These are phyloP conservation scores for Suillia variegata DNA, from an alignment of 2,888 invertebrate species.

Conservation along the genomic window DNA sequence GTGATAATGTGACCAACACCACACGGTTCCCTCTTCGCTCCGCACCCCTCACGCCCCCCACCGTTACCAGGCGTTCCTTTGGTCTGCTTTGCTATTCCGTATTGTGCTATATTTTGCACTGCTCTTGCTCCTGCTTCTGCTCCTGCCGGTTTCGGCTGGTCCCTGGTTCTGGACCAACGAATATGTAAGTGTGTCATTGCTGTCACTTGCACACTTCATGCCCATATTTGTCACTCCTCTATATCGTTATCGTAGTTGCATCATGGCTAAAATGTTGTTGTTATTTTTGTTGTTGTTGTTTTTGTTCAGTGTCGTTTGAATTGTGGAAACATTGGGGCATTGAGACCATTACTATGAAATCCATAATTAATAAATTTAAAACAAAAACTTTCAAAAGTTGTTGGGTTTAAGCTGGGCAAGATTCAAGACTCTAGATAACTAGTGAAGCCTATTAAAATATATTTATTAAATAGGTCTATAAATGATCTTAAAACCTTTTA, in stretches of 20 bases:
- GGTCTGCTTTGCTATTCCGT: too few relatives aligned
- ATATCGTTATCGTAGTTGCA: slow-evolving; percentile 45
- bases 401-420: too few relatives aligned
- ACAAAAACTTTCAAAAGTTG: too few relatives aligned
- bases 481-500: too few relatives aligned
- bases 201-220: slow-evolving; percentile 55
- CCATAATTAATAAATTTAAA: too few relatives aligned
- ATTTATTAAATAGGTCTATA: too few relatives aligned
- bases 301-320: slow-evolving; percentile 32
- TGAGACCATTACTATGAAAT: slow-evolving; percentile 33
- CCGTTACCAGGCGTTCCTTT: too few relatives aligned
- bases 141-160: not conserved
- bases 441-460: too few relatives aligned
- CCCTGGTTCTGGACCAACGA: slow-evolving; percentile 33
- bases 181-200: slow-evolving; percentile 51
- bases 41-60: not conserved
- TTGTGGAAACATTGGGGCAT: too few relatives aligned
- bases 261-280: slow-evolving; percentile 4
- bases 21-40: slow-evolving; percentile 11
- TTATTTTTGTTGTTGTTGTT: slow-evolving; percentile 30
- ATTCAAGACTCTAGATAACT: too few relatives aligned
- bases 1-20: slow-evolving; percentile 13
- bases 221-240: slow-evolving; percentile 55
- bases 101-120: too few relatives aligned
- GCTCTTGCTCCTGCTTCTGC: too few relatives aligned